These are phyloP conservation scores for Mactra quadrangularis DNA, from an alignment of 1,140 invertebrate species.

Conservation along the genomic window DNA sequence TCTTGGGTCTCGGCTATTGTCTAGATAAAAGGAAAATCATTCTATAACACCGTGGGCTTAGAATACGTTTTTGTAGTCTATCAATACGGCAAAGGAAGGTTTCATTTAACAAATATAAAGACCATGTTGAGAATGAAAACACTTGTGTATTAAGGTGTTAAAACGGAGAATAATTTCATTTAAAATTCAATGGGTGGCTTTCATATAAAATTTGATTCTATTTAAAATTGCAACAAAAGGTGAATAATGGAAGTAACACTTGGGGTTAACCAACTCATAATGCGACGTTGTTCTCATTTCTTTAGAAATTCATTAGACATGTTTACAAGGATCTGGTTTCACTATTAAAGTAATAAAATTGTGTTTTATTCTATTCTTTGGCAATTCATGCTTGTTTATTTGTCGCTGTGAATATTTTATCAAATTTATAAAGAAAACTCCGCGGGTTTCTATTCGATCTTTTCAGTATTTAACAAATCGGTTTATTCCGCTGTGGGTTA, in stretches of 20 bases:
- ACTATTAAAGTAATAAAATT: conserved; percentile 58
- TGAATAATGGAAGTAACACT: conserved; percentile 53
- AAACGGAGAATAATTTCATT: conserved; percentile 60
- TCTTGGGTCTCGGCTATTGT: conserved; percentile 27
- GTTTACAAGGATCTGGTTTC: conserved; percentile 57
- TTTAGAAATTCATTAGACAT: conserved; percentile 56
- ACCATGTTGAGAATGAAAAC: conserved; percentile 49
- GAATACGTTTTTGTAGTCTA: conserved; percentile 47
- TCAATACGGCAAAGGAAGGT: conserved; percentile 47
- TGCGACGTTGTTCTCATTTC: conserved; percentile 39
- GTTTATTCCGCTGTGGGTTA: conserved; percentile 16
- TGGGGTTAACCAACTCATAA: conserved; percentile 42
- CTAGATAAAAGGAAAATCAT: conserved; percentile 40
- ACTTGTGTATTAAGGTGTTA: conserved; percentile 57
- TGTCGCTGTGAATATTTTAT: conserved; percentile 48
- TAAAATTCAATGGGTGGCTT: conserved; percentile 55
- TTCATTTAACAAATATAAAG: conserved; percentile 57
- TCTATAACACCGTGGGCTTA: conserved; percentile 16
- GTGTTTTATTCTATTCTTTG: conserved; percentile 55
- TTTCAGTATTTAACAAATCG: conserved; percentile 46
- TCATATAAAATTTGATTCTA: conserved; percentile 52
- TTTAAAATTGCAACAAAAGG: conserved; percentile 42
- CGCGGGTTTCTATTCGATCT: too few species aligned
- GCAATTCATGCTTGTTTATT: conserved; percentile 42
- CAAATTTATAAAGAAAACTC: conserved; percentile 42